These are phyloP conservation scores for Scomber scombrus DNA, from an alignment of 2,113 vertebrate species.

Conservation along the genomic window DNA sequence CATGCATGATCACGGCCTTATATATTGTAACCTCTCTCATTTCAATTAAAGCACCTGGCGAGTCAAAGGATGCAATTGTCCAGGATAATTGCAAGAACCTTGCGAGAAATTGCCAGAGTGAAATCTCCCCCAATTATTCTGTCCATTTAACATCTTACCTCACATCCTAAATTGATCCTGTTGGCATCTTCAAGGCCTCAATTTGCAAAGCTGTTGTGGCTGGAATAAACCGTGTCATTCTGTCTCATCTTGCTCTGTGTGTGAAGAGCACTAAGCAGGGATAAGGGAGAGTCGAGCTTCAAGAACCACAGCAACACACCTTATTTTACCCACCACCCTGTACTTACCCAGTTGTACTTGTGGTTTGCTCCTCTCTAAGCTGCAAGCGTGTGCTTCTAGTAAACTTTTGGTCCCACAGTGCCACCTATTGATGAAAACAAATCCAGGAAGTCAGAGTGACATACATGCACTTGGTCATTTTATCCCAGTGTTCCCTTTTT, in stretches of 20 bases:
- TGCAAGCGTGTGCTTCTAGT: neutral
- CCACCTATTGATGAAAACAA: conserved; percentile 74
- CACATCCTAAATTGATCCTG: conserved; percentile 48
- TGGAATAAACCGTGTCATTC: conserved; percentile 3
- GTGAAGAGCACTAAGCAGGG: neutral
- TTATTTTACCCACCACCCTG: conserved; percentile 16
- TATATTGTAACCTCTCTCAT: conserved; percentile 16
- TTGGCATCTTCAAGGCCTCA: conserved; percentile 25
- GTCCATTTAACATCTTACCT: conserved; percentile 60
- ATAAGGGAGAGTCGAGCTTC: conserved; percentile 9
- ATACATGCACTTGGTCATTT: neutral
- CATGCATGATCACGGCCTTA: conserved; percentile 4
- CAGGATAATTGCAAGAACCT: conserved; percentile 29
- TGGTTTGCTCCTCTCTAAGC: neutral
- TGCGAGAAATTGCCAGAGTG: conserved; percentile 12
- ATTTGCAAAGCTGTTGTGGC: conserved; percentile 18
- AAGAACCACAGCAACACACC: conserved; percentile 20
- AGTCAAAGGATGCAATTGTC: conserved; percentile 46
- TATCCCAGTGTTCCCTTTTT: neutral
- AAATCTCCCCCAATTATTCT: conserved; percentile 46
- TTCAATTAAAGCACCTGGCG: conserved; percentile 39
- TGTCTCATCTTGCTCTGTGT: conserved; percentile 7
- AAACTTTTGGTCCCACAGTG: conserved; percentile 76
- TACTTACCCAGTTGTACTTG: conserved; percentile 7
- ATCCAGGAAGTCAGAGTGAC: neutral